A percentile compares a stretch with the other conserved stretches of the same genome.
Evolutionary conservation across 2,888 invertebrate genomes (phyloP).

Genomic region (Argyra leucocephala): DNA sequence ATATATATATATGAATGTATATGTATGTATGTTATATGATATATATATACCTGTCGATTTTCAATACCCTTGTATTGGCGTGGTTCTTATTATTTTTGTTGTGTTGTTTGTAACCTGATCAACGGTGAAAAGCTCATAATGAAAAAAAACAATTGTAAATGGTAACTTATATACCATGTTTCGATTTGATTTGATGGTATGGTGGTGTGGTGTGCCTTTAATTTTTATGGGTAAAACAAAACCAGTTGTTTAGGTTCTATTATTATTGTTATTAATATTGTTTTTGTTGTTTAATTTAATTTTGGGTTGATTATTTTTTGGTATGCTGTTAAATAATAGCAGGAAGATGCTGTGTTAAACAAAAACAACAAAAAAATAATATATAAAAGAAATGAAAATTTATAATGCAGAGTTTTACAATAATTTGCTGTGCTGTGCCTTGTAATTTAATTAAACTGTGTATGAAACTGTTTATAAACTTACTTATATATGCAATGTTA

Average conservation of each 20-base stretch:
- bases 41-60: neutral
- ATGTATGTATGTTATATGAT: neutral
- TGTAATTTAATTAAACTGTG: neutral
- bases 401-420: neutral
- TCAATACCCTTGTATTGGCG: neutral
- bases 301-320: neutral
- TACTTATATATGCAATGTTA: too few relatives aligned
- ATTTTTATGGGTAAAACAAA: neutral
- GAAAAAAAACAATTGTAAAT: neutral
- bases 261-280: neutral
- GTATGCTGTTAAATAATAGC: neutral
- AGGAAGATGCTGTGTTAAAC: neutral
- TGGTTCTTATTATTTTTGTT: neutral
- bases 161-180: neutral
- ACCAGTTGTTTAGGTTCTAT: conserved; percentile 1
- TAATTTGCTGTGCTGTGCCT: neutral
- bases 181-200: neutral
- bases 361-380: neutral
- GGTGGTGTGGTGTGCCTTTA: neutral
- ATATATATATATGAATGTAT: neutral
- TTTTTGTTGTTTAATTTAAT: neutral
- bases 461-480: neutral
- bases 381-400: neutral
- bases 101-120: neutral
- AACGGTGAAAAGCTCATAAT: conserved; percentile 3